Evolutionary conservation across 1,140 invertebrate species (phyloP).

Genomic region (Drosophila santomea): DNA sequence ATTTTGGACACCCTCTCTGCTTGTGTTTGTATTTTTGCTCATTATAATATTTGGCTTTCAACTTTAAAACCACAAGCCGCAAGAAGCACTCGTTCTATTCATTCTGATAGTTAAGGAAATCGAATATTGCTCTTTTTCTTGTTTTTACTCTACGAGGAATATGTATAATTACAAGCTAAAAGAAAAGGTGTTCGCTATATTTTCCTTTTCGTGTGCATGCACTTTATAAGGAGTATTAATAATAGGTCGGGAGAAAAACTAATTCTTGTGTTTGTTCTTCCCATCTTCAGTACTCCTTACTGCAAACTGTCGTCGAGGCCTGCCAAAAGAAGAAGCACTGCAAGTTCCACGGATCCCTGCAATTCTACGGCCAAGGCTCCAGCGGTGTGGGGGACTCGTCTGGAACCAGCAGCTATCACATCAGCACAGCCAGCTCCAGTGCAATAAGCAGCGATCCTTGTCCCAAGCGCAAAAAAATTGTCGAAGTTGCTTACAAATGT

Average conservation of each 20-base stretch:
- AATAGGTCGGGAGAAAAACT: constrained; percentile 17
- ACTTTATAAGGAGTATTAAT: too few relatives aligned
- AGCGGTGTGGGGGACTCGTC: constrained; percentile 78
- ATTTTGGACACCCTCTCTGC: too few relatives aligned
- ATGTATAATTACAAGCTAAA: too few relatives aligned
- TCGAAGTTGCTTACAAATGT: constrained; percentile 97
- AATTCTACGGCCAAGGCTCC: constrained; percentile 89
- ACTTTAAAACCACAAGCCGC: too few relatives aligned
- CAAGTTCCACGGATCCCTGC: constrained; percentile 92
- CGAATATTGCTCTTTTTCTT: background rate
- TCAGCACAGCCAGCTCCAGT: constrained; percentile 74
- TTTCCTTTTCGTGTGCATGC: too few relatives aligned
- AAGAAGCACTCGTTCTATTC: too few relatives aligned
- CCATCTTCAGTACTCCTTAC: constrained; percentile 91
- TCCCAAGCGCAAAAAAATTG: constrained; percentile 93
- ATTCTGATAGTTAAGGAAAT: background rate
- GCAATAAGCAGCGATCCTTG: constrained; percentile 89
- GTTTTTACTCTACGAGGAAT: background rate
- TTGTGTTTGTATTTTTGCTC: too few relatives aligned
- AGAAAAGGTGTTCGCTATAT: background rate
- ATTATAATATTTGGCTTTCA: too few relatives aligned
- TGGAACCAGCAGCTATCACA: constrained; percentile 78
- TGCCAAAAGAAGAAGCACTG: constrained; percentile 96
- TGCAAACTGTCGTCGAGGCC: constrained; percentile 95
- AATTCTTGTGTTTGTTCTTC: constrained; percentile 37